phyloP scores from a whole-genome alignment of 1,140 invertebrate species.

The Wasmannia auropunctata region DNA sequence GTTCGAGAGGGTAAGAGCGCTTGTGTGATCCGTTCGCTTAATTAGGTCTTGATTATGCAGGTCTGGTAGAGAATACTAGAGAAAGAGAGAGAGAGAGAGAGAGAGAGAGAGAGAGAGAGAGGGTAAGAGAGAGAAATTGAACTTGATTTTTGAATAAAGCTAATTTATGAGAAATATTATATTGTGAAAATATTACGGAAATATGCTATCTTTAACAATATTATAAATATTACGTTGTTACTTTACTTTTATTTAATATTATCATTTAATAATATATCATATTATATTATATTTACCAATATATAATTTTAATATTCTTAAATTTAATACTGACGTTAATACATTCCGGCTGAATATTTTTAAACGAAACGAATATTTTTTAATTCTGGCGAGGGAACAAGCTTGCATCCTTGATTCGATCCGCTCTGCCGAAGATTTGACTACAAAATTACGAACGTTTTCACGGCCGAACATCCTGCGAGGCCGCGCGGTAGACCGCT shows the following conservation, averaged over 20 bases:
- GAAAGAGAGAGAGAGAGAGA: slow-evolving; percentile 5
- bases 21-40: slow-evolving; percentile 68
- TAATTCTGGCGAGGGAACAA: not conserved
- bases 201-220: not conserved
- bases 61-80: slow-evolving; percentile 58
- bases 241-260: not conserved
- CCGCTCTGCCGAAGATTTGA: not conserved
- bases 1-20: slow-evolving; percentile 60
- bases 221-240: not conserved
- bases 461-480: slow-evolving; percentile 3
- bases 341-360: not conserved
- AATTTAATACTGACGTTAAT: not conserved
- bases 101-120: not conserved
- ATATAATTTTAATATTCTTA: not conserved
- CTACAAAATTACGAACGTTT: not conserved
- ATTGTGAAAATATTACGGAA: not conserved
- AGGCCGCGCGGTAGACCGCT: slow-evolving; percentile 16
- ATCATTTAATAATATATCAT: not conserved
- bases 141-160: slow-evolving; percentile 45
- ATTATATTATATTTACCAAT: not conserved
- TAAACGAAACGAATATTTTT: not conserved
- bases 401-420: not conserved
- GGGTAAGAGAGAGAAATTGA: not conserved
- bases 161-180: slow-evolving; percentile 34
- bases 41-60: slow-evolving; percentile 73